A percentile compares a stretch with the other conserved stretches of the same genome.
phyloP scores from a whole-genome alignment of 1,140 invertebrate species.

The Caenorhabditis latens region DNA sequence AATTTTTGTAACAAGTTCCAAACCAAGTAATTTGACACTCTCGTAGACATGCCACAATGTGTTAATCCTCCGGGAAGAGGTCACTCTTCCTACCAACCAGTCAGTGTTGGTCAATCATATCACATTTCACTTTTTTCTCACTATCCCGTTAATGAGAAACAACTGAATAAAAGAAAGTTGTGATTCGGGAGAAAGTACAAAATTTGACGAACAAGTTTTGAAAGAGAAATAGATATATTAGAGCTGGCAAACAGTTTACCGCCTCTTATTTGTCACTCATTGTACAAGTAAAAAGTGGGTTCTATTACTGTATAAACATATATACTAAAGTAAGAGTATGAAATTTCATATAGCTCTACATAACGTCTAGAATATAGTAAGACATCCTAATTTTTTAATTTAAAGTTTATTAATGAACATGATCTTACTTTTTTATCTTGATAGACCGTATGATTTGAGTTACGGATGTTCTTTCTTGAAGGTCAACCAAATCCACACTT shows the following conservation, averaged over 20 bases:
- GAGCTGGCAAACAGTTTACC: slow-evolving; percentile 19
- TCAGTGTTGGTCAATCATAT: slow-evolving; percentile 17
- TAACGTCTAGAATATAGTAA: too few relatives aligned
- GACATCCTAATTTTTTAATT: too few relatives aligned
- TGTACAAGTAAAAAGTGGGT: not conserved
- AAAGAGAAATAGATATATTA: not conserved
- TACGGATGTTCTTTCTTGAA: slow-evolving; percentile 6
- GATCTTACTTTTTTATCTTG: too few relatives aligned
- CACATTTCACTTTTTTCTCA: slow-evolving; percentile 36
- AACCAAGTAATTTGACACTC: slow-evolving; percentile 46
- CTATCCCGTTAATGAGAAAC: slow-evolving; percentile 22
- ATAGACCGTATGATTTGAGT: not conserved
- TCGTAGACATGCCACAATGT: slow-evolving; percentile 8
- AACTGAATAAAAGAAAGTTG: too few relatives aligned
- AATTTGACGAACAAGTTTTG: not conserved
- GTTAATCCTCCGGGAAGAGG: slow-evolving; percentile 24
- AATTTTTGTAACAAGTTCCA: slow-evolving; percentile 55
- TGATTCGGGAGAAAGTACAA: not conserved
- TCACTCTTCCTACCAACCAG: not conserved
- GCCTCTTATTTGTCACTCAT: not conserved
- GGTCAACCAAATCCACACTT: slow-evolving; percentile 38
- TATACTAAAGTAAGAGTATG: too few relatives aligned
- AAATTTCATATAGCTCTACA: too few relatives aligned
- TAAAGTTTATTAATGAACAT: too few relatives aligned
- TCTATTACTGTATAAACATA: slow-evolving; percentile 45